Conservation (phyloP, 2,888 invertebrate genomes). For the Euspilapteryx auroguttella region DNA sequence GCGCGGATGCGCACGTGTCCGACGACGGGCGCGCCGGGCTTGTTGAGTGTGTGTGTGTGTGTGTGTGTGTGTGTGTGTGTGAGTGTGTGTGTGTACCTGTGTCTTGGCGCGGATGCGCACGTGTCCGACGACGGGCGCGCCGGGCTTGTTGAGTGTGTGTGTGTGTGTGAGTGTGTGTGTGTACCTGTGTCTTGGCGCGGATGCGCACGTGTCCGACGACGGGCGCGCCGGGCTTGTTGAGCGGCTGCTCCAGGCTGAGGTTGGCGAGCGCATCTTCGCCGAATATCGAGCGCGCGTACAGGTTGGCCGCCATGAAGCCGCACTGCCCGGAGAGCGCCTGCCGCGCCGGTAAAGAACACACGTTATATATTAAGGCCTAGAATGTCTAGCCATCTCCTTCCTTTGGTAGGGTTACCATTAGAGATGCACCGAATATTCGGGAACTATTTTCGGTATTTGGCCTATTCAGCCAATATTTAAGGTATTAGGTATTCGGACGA, state of each 20-base stretch:
- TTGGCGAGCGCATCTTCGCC: slow-evolving; percentile 99
- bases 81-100: too few relatives aligned
- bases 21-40: neutral
- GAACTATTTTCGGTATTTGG: too few relatives aligned
- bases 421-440: too few relatives aligned
- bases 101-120: neutral
- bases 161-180: too few relatives aligned
- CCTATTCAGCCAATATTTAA: too few relatives aligned
- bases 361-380: too few relatives aligned
- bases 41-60: neutral
- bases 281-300: slow-evolving; percentile 97
- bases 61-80: too few relatives aligned
- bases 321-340: slow-evolving; percentile 94
- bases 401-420: too few relatives aligned
- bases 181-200: slow-evolving; percentile 95
- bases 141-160: neutral
- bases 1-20: neutral
- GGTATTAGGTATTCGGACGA: too few relatives aligned
- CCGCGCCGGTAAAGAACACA: too few relatives aligned
- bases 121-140: neutral
- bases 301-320: slow-evolving; percentile 99
- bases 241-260: slow-evolving; percentile 94
- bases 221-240: slow-evolving; percentile 83
- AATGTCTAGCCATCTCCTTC: too few relatives aligned
- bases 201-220: slow-evolving; percentile 98